A percentile compares a stretch with the other conserved stretches of the same genome.
Conservation (phyloP, 2,113 vertebrate genomes). For the Mustela lutreola region DNA sequence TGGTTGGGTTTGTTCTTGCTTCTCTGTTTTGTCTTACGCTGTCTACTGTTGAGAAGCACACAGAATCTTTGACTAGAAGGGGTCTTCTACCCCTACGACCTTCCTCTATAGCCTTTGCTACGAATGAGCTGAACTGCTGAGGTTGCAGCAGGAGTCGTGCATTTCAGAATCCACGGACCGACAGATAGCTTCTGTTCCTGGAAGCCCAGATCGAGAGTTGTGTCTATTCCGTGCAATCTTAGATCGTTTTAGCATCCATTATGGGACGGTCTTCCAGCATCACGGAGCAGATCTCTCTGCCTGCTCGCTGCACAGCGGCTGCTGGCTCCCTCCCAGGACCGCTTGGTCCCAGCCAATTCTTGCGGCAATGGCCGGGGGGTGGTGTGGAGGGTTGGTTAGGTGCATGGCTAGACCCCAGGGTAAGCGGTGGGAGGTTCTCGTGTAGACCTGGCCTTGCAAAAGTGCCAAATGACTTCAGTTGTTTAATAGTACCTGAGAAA, state of each 20-base stretch:
- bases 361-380: not conserved
- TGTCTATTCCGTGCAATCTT: not conserved
- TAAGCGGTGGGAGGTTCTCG: not conserved
- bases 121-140: not conserved
- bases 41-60: not conserved
- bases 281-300: not conserved
- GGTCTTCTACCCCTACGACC: not conserved
- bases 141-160: not conserved
- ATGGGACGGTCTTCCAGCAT: not conserved
- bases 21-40: not conserved
- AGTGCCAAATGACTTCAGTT: not conserved
- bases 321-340: not conserved
- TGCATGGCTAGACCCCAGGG: not conserved
- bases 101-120: not conserved
- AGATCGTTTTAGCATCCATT: conserved; percentile 5
- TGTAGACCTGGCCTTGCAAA: not conserved
- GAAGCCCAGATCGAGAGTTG: not conserved
- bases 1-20: not conserved
- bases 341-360: not conserved
- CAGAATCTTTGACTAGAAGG: not conserved
- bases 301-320: not conserved
- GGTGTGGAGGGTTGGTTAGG: not conserved
- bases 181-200: conserved; percentile 47
- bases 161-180: conserved; percentile 44
- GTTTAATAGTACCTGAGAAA: not conserved